Conservation (phyloP, 2,888 invertebrate species). For the Lithodes maja region DNA sequence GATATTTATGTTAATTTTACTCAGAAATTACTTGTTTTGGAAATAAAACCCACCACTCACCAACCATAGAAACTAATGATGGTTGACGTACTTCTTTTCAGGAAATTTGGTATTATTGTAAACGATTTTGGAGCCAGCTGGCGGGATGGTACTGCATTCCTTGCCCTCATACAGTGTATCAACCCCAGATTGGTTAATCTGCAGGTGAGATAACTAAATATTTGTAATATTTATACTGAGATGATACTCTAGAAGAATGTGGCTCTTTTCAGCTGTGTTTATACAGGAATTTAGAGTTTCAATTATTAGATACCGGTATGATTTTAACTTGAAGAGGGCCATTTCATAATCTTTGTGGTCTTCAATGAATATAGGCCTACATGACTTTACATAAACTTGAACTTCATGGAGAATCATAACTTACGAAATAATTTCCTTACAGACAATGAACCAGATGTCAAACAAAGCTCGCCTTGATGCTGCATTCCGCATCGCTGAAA, state of each 20-base stretch:
- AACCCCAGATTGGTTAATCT: slow-evolving; percentile 82
- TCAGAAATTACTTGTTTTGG: no score
- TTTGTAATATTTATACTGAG: no score
- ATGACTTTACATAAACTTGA: no score
- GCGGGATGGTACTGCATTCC: slow-evolving; percentile 96
- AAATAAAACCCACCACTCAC: no score
- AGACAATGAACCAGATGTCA: slow-evolving; percentile 84
- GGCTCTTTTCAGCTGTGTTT: no score
- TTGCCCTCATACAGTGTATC: slow-evolving; percentile 95
- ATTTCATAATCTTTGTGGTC: background rate
- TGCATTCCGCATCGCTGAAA: slow-evolving; percentile 94
- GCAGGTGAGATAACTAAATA: slow-evolving; percentile 43
- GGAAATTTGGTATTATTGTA: slow-evolving; percentile 90
- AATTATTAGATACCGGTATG: background rate
- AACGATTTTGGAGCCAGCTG: slow-evolving; percentile 96
- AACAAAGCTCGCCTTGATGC: slow-evolving; percentile 91
- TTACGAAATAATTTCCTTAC: background rate
- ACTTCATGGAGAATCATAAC: no score
- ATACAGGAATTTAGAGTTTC: no score
- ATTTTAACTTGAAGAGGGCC: background rate
- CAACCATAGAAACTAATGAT: no score
- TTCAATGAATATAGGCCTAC: background rate
- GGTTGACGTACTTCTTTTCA: slow-evolving; percentile 74
- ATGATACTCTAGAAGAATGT: no score
- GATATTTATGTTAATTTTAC: no score